Base-by-base conservation (phyloP, 2,888 invertebrate genomes). In the Blomia tropicalis region DNA sequence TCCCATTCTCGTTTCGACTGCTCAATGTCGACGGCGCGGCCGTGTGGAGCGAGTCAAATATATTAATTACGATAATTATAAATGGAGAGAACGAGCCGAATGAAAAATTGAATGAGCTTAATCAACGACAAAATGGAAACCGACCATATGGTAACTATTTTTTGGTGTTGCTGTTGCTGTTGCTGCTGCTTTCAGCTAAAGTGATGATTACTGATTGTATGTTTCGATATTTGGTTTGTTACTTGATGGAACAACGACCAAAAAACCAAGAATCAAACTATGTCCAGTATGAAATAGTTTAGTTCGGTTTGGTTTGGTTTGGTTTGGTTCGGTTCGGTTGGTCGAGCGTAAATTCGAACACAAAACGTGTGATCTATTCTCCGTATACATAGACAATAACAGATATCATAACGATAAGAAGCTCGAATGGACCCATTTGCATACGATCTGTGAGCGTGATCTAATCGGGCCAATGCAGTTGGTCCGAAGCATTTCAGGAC, bases 11-110 rank as follows among this genome's bases (percentile, higher is more conserved):
- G 14, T n/a, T 41, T n/a, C n/a, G 41, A 41, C 41, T 41, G n/a
- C 41, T n/a, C 41, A 41, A 14, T 41, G 41, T 41, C 41, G 41
- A 14, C 41, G 41, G 14, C 41, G 14, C 14, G 51, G 7, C 51
- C 5, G 11, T 47, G 51, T n/a, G 7, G 22, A 11, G 51, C 23
- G 7, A 27, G 51, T 27, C 51, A 47, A 47, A 47, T 47, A 47
- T 47, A 47, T 47, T 47, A 47, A 47, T 47, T 47, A 47, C 51
- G 51, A 47, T 47, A 27, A 47, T 47, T 47, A 47, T 47, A 47
- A 47, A 47, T 47, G 22, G 11, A 11, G n/a, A 47, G 7, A 47
- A 47, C 22, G 51, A n/a, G 7, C 5, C 51, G n/a, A 47, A 47
- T 47, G 51, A 47, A 47, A 47, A 47, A 47, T 47, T 47, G 51